Conservation (phyloP, 2,888 invertebrate species). For the Chrysolina haemoptera region DNA sequence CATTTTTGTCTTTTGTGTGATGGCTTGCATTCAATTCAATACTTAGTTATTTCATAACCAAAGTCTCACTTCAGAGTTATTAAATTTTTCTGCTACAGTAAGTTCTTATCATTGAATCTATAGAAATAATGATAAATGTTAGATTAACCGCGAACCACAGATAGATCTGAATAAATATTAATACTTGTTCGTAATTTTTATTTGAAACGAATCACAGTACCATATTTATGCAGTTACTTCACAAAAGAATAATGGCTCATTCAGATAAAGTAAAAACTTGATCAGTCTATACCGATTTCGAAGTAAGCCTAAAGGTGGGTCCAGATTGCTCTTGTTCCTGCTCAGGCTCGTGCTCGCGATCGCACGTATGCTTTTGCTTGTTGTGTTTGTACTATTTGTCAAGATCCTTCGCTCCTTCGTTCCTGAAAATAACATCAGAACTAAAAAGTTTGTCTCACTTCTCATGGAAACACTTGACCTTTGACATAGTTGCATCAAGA, state of each 20-base stretch:
- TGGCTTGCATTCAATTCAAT: background rate
- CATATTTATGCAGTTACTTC: conserved; percentile 32
- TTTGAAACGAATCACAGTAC: conserved; percentile 33
- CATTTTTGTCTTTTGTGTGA: background rate
- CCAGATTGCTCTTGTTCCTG: too few species aligned
- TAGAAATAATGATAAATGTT: conserved; percentile 52
- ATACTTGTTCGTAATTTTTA: conserved; percentile 36
- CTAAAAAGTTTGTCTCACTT: too few species aligned
- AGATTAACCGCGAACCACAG: conserved; percentile 44
- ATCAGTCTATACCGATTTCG: too few species aligned
- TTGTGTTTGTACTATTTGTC: too few species aligned
- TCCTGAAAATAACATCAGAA: too few species aligned
- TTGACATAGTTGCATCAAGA: too few species aligned
- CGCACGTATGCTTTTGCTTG: too few species aligned
- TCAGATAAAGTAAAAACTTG: background rate
- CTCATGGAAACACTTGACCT: too few species aligned
- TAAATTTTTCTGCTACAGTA: conserved; percentile 18
- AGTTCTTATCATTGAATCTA: conserved; percentile 40
- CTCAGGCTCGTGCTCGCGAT: too few species aligned
- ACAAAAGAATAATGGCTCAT: background rate
- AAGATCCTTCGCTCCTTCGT: too few species aligned
- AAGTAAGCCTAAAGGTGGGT: too few species aligned
- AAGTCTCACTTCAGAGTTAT: conserved; percentile 5
- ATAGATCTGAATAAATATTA: conserved; percentile 52
- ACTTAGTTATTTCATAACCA: conserved; percentile 4